Evolutionary conservation across 2,888 invertebrate species (phyloP), one percentile per base, ranked within the genome.

Genomic region (Pandemis cinnamomeana): DNA sequence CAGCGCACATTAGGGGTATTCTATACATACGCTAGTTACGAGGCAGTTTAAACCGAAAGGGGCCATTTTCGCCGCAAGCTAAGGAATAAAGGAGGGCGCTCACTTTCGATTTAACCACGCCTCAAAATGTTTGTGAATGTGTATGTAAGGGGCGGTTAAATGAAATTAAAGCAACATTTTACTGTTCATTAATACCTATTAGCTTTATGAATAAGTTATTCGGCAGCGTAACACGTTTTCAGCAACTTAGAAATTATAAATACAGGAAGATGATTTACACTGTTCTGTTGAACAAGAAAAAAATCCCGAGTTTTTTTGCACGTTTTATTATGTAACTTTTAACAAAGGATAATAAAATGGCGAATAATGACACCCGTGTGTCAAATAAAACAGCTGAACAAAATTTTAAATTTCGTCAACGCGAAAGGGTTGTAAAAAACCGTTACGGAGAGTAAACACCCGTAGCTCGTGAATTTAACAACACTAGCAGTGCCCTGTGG

Each of bases 401-500:
- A 78, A 74, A 67, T 60, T 63, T 60, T 71, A 67, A 53, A 41
- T 71, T 63, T 73, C 61, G 72, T 76, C 68, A 71, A 76, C 73
- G 71, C 70, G 71, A 75, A 75, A 69, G 86, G 88, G 86, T 87
- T 84, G 82, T 79, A 67, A 77, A 84, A 86, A 91, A 86, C 92
- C 92, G 93, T 93, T 92, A 92, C 90, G 87, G 81, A 82, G 86
- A 84, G 85, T 88, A 88, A 89, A 89, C 88, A 89, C 78, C 79
- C 79, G 82, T 85, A 84, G 84, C 85, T 88, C 87, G 89, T 88
- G 85, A 86, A 85, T 85, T 55, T 80, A 87, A 86, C 87, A 91
- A 88, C 89, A 90, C 89, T 88, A 85, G 86, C 88, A 86, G 83
- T 84, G 85, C 89, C 91, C 92, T 87, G 92, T 86, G 89, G 91